Percentiles rank a stretch among this genome's conserved stretches.
phyloP scores from a whole-genome alignment of 1,140 invertebrate species.

The Rhizoglyphus robini region DNA sequence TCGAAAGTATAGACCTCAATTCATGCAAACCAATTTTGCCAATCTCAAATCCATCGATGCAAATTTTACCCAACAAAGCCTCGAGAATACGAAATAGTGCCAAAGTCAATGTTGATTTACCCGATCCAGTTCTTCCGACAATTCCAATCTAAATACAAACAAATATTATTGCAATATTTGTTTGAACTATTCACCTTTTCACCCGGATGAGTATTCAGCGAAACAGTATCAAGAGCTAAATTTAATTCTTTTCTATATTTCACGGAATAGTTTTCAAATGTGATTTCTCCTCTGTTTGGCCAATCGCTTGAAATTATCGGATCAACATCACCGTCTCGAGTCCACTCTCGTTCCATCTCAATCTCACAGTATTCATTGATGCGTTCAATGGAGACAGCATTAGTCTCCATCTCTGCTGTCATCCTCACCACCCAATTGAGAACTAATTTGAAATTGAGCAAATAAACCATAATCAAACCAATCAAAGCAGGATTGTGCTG shows the following conservation, averaged over 20 bases:
- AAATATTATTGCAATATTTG: too few species aligned
- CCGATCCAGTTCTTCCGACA: constrained; percentile 44
- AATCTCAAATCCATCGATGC: constrained; percentile 82
- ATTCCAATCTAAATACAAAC: too few species aligned
- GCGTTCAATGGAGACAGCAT: constrained; percentile 92
- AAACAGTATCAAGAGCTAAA: constrained; percentile 32
- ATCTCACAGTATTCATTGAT: constrained; percentile 91
- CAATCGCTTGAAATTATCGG: constrained; percentile 22
- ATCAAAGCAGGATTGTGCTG: constrained; percentile 63
- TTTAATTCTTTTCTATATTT: constrained; percentile 31
- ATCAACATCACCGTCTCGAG: neutral
- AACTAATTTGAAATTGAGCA: constrained; percentile 78
- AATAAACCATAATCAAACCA: constrained; percentile 77
- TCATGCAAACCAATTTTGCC: constrained; percentile 71
- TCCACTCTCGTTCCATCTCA: constrained; percentile 36
- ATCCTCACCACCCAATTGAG: constrained; percentile 92
- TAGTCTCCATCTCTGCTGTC: constrained; percentile 92
- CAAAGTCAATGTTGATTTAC: constrained; percentile 41
- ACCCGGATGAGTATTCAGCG: constrained; percentile 28
- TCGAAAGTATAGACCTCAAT: constrained; percentile 68
- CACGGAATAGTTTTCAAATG: constrained; percentile 29
- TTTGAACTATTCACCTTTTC: too few species aligned
- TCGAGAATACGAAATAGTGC: constrained; percentile 43
- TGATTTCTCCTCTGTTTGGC: constrained; percentile 29
- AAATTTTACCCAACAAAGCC: constrained; percentile 50